Evolutionary conservation across 2,888 invertebrate species (phyloP).

Genomic region (Eupithecia pulchellata): DNA sequence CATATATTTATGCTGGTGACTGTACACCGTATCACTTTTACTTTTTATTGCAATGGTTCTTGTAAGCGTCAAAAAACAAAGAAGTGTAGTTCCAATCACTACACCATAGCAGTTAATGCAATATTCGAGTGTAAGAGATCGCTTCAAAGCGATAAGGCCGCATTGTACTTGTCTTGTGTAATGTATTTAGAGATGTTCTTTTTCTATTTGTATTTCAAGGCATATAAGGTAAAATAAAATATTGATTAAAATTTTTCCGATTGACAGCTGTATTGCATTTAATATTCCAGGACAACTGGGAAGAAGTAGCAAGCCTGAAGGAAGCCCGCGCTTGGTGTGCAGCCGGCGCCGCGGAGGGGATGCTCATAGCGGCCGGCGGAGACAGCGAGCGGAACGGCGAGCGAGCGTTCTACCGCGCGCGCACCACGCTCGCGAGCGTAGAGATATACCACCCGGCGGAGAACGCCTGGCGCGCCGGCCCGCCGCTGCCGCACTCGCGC

Average conservation of each 20-base stretch:
- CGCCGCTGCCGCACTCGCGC: slow-evolving; percentile 92
- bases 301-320: slow-evolving; percentile 89
- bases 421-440: slow-evolving; percentile 92
- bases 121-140: no score
- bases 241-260: not conserved
- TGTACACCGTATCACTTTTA: not conserved
- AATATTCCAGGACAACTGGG: slow-evolving; percentile 89
- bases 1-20: no score
- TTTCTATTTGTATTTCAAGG: no score
- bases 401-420: slow-evolving; percentile 92
- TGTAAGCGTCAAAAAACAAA: not conserved
- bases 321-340: slow-evolving; percentile 93
- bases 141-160: no score
- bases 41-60: not conserved
- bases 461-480: slow-evolving; percentile 91
- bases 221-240: not conserved
- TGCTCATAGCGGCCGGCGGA: slow-evolving; percentile 94
- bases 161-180: no score
- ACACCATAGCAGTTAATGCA: not conserved
- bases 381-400: slow-evolving; percentile 91
- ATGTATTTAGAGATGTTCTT: no score
- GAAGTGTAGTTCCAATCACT: not conserved
- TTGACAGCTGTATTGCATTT: not conserved
- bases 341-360: slow-evolving; percentile 93
- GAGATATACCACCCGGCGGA: slow-evolving; percentile 93